These are phyloP conservation scores for Dendroctonus ponderosae DNA, from an alignment of 1,140 invertebrate genomes.

Conservation along the genomic window DNA sequence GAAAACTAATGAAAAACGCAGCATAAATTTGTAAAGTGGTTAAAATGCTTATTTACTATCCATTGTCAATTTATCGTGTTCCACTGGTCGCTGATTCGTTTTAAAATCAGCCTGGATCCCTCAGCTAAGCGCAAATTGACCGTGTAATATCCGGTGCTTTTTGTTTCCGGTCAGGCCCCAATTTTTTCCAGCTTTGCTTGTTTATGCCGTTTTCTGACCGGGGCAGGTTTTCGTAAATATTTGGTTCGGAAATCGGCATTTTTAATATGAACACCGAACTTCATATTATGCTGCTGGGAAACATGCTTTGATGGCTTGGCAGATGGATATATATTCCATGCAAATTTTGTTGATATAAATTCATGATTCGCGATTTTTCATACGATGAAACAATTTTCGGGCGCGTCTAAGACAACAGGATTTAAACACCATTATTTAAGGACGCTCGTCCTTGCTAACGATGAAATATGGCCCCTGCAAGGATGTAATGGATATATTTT, in stretches of 20 bases:
- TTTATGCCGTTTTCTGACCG: too few relatives aligned
- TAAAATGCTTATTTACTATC: slow-evolving; percentile 18
- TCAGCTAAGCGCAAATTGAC: slow-evolving; percentile 13
- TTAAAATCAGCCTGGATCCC: slow-evolving; percentile 21
- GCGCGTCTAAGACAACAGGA: slow-evolving; percentile 31
- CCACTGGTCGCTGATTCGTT: slow-evolving; percentile 20
- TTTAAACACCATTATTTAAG: slow-evolving; percentile 37
- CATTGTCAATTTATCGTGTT: slow-evolving; percentile 20
- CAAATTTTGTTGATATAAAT: slow-evolving; percentile 19
- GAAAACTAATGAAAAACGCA: too few relatives aligned
- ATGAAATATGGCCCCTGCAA: slow-evolving; percentile 29
- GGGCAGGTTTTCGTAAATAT: too few relatives aligned
- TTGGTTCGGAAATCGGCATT: too few relatives aligned
- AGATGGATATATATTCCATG: too few relatives aligned
- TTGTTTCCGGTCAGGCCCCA: slow-evolving; percentile 18
- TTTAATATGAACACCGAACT: too few relatives aligned
- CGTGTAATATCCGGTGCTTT: slow-evolving; percentile 28
- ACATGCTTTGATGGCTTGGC: too few relatives aligned
- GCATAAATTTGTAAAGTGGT: too few relatives aligned
- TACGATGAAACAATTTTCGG: slow-evolving; percentile 23
- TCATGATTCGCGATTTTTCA: slow-evolving; percentile 21
- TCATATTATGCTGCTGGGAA: too few relatives aligned
- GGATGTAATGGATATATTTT: too few relatives aligned
- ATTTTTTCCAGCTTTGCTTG: neutral
- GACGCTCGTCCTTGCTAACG: slow-evolving; percentile 29